Percentiles rank a stretch among this genome's conserved stretches.
Conservation (phyloP, 2,113 vertebrate species). For the Salvelinus fontinalis region DNA sequence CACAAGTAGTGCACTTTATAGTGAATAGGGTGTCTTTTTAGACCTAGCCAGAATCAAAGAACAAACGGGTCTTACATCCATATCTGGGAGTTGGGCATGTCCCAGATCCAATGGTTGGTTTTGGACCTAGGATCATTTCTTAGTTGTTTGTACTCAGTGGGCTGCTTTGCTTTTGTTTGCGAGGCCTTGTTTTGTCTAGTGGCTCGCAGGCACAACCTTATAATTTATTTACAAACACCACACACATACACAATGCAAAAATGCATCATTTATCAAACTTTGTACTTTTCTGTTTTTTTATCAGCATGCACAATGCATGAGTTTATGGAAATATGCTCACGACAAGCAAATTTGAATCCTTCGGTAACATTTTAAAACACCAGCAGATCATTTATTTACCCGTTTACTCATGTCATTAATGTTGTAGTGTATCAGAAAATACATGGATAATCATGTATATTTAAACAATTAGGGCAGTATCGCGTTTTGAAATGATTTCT, state of each 20-base stretch:
- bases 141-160: constrained; percentile 47
- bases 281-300: constrained; percentile 54
- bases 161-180: constrained; percentile 51
- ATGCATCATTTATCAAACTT: constrained; percentile 78
- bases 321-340: constrained; percentile 72
- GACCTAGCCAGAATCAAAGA: constrained; percentile 55
- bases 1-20: too few relatives aligned
- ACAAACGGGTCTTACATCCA: constrained; percentile 63
- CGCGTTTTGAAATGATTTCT: constrained; percentile 22
- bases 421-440: constrained; percentile 55
- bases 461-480: constrained; percentile 34
- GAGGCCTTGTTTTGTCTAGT: constrained; percentile 48
- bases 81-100: constrained; percentile 44
- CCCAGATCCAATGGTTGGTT: constrained; percentile 33
- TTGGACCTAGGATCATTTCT: constrained; percentile 32
- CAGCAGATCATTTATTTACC: constrained; percentile 64
- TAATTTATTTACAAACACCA: constrained; percentile 75
- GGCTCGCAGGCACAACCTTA: constrained; percentile 65
- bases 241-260: constrained; percentile 55
- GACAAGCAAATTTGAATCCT: constrained; percentile 56
- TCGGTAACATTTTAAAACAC: constrained; percentile 66
- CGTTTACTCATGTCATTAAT: constrained; percentile 60
- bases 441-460: constrained; percentile 51
- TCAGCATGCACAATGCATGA: constrained; percentile 75
- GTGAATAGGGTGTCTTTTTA: too few relatives aligned